phyloP scores from a whole-genome alignment of 2,888 invertebrate species.

The Prosapia bicincta region DNA sequence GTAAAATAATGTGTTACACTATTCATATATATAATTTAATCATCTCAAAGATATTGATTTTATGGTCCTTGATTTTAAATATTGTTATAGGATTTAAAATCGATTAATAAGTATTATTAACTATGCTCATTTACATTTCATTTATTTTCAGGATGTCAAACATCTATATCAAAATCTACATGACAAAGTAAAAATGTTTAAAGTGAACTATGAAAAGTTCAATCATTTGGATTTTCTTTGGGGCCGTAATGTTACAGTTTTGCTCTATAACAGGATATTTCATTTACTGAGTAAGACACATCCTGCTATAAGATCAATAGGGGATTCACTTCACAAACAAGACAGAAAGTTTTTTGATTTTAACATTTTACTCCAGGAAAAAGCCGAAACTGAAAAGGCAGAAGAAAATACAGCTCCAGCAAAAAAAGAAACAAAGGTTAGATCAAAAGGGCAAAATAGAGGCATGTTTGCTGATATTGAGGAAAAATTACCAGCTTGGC shows the following conservation, averaged over 20 bases:
- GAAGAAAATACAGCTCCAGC: not conserved
- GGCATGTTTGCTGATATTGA: not conserved
- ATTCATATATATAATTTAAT: too few relatives aligned
- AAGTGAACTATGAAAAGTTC: conserved; percentile 59
- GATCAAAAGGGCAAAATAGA: not conserved
- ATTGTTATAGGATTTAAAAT: too few relatives aligned
- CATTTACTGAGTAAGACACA: not conserved
- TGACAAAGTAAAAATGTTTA: conserved; percentile 50
- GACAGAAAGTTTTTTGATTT: not conserved
- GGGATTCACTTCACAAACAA: too few relatives aligned
- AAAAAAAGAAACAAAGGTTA: not conserved
- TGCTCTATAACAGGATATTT: conserved; percentile 31
- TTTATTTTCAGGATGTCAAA: conserved; percentile 56
- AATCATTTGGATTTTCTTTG: conserved; percentile 71
- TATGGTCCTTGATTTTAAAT: too few relatives aligned
- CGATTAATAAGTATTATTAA: too few relatives aligned
- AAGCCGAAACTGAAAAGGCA: not conserved
- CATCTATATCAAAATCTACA: conserved; percentile 54
- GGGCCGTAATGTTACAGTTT: conserved; percentile 33
- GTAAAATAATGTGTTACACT: too few relatives aligned
- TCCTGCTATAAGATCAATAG: too few relatives aligned
- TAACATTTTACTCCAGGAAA: not conserved
- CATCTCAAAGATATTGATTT: too few relatives aligned
- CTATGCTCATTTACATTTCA: too few relatives aligned
- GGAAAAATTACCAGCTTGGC: not conserved